phyloP scores from a whole-genome alignment of 2,888 invertebrate species.

The Capitulum mitella region DNA sequence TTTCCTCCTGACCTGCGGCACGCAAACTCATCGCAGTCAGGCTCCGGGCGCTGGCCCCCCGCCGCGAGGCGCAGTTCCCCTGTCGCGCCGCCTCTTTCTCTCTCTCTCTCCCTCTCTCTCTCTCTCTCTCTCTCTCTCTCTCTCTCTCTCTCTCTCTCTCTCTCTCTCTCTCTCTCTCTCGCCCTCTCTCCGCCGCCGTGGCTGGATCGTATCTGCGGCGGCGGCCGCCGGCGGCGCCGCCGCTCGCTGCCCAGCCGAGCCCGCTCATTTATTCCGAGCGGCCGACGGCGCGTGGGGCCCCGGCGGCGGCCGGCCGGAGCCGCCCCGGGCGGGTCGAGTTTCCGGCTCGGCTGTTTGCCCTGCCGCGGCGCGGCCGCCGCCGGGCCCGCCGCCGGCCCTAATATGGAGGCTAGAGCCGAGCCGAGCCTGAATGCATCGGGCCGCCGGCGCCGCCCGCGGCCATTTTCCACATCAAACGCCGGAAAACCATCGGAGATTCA shows the following conservation, averaged over 20 bases:
- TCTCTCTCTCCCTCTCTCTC: too few relatives aligned
- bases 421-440: neutral
- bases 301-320: neutral
- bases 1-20: too few relatives aligned
- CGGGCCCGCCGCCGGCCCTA: neutral
- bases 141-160: too few relatives aligned
- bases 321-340: neutral
- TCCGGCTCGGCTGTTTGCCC: neutral
- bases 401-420: neutral
- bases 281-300: neutral
- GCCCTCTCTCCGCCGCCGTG: neutral
- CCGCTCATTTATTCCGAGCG: constrained; percentile 19
- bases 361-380: neutral
- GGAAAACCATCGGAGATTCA: constrained; percentile 5
- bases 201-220: neutral
- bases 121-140: too few relatives aligned
- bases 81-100: too few relatives aligned
- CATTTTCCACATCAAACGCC: constrained; percentile 25
- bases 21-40: too few relatives aligned
- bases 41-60: too few relatives aligned
- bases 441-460: neutral
- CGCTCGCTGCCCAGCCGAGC: neutral
- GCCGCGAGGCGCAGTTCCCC: too few relatives aligned
- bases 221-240: neutral
- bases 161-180: too few relatives aligned